These are phyloP conservation scores for Patella vulgata DNA, from an alignment of 1,140 invertebrate species.

Conservation along the genomic window DNA sequence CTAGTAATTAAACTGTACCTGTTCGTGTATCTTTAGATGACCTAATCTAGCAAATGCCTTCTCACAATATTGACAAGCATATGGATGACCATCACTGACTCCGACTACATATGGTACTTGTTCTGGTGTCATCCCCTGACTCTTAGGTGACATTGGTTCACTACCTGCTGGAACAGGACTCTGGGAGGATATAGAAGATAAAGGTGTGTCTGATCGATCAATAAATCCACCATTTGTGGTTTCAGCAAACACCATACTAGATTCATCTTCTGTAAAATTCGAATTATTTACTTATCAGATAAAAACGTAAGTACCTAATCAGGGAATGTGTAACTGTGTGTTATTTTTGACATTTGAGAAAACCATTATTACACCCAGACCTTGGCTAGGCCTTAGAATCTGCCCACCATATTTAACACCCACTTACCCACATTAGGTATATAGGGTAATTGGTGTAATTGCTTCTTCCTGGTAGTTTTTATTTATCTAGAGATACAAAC, in stretches of 20 bases:
- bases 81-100: slow-evolving; percentile 79
- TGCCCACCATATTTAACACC: no score
- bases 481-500: no score
- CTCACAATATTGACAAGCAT: slow-evolving; percentile 90
- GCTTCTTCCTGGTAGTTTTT: no score
- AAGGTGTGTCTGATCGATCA: slow-evolving; percentile 31
- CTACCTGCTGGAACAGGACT: slow-evolving; percentile 8
- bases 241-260: background rate
- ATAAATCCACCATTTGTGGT: no score
- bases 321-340: no score
- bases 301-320: no score
- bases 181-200: slow-evolving; percentile 19
- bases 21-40: slow-evolving; percentile 91
- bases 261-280: background rate
- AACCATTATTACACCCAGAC: no score
- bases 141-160: slow-evolving; percentile 23
- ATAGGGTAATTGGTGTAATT: no score
- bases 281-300: background rate
- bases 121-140: slow-evolving; percentile 40
- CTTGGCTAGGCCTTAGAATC: no score
- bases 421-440: no score
- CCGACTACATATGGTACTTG: slow-evolving; percentile 76
- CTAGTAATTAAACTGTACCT: slow-evolving; percentile 82
- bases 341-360: no score
- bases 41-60: slow-evolving; percentile 87